Base-by-base conservation (phyloP, 2,888 invertebrate species). In the Dascillus cervinus region DNA sequence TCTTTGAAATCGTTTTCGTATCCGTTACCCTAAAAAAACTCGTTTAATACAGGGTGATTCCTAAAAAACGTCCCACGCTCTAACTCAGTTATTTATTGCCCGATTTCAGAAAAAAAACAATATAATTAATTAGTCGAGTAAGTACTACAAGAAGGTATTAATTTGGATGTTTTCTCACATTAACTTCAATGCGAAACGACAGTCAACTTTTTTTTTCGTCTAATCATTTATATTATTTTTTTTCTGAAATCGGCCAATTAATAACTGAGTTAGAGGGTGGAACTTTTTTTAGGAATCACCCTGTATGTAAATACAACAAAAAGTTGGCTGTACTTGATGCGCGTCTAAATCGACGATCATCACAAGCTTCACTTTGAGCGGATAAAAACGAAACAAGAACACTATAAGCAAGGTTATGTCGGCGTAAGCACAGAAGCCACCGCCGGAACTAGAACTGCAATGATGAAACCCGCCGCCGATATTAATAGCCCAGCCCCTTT, bases 271-370 rank as follows among this genome's bases (percentile, higher is more conserved):
- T n/a, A n/a, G n/a, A n/a, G n/a, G n/a, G n/a, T n/a, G n/a, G n/a
- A n/a, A n/a, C n/a, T 11, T 8, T 1, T n/a, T n/a, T n/a, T n/a
- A n/a, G n/a, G n/a, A n/a, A n/a, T n/a, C n/a, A n/a, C n/a, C n/a
- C n/a, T n/a, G 4, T 2, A 12, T 0, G 3, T 2, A 15, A 6
- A 4, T 29, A 8, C 10, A 10, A 2, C 8, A 13, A 4, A 3
- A 3, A 15, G 12, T 9, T 11, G 3, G 19, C 39, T 37, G n/a
- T 49, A 82, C 84, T 75, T 92, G 91, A 66, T 92, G 92, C 2
- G 91, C 91, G 66, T 92, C 91, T 55, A 92, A 69, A 62, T 92
- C 92, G 4, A 92, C 75, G 50, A 92, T 89, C 85, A 92, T 84
- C 2, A 79, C 75, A 21, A 71, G 83, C 60, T 75, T 72, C 14